phyloP scores from a whole-genome alignment of 2,888 invertebrate genomes.

The Sinhomidia bicolor region DNA sequence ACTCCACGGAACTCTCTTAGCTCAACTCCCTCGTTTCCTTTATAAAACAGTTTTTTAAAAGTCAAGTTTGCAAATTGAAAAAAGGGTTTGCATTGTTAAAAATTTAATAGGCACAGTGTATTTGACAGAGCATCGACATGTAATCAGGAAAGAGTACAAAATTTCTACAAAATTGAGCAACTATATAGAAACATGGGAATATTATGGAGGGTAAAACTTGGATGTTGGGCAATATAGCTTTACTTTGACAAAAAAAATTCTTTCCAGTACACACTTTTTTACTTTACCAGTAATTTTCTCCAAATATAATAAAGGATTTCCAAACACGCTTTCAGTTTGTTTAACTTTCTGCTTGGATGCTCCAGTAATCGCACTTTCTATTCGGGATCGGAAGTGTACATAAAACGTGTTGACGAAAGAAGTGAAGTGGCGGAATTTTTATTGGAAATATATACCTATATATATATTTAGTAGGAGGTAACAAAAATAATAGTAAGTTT shows the following conservation, averaged over 20 bases:
- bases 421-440: conserved; percentile 6
- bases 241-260: no score
- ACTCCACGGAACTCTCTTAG: not conserved
- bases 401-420: conserved; percentile 41
- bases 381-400: conserved; percentile 63
- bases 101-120: conserved; percentile 18
- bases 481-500: no score
- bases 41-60: not conserved
- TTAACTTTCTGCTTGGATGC: conserved; percentile 61
- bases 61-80: not conserved
- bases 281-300: not conserved
- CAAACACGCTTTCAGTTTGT: conserved; percentile 56
- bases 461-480: no score
- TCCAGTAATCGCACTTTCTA: conserved; percentile 54
- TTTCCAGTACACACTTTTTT: not conserved
- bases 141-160: conserved; percentile 5
- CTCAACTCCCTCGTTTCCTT: no score
- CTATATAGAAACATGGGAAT: no score
- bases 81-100: not conserved
- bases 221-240: no score
- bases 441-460: no score
- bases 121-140: not conserved
- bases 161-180: no score
- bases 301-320: conserved; percentile 42
- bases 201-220: not conserved